phyloP scores from a whole-genome alignment of 2,888 invertebrate species.

The Microctonus aethiopoides region DNA sequence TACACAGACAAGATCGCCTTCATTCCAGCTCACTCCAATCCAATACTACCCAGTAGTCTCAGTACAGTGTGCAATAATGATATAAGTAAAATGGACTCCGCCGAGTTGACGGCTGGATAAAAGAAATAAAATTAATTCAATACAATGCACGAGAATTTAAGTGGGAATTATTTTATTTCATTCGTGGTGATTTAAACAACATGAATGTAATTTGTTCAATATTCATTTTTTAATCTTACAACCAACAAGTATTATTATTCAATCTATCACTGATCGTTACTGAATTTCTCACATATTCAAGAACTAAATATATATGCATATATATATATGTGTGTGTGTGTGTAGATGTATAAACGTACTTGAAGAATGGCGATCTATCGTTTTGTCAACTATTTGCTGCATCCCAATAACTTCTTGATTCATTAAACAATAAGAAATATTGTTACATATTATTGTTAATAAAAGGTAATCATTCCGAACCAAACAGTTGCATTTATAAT shows the following conservation, averaged over 20 bases:
- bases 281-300: background rate
- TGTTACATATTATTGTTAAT: background rate
- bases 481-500: background rate
- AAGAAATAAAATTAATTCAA: background rate
- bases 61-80: no score
- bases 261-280: background rate
- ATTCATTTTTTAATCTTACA: background rate
- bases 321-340: background rate
- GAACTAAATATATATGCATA: background rate
- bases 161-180: background rate
- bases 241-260: background rate
- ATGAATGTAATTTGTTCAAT: background rate
- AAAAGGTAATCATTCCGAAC: background rate
- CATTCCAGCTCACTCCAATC: background rate
- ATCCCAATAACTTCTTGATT: background rate
- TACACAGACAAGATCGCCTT: background rate
- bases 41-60: background rate
- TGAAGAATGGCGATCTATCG: background rate
- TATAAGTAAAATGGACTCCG: conserved; percentile 17
- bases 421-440: background rate
- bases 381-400: background rate
- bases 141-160: background rate
- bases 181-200: background rate
- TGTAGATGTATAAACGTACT: background rate
- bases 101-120: conserved; percentile 17